Evolutionary conservation across 1,140 invertebrate species (phyloP).

Genomic region (Dolichoris vasculosae): DNA sequence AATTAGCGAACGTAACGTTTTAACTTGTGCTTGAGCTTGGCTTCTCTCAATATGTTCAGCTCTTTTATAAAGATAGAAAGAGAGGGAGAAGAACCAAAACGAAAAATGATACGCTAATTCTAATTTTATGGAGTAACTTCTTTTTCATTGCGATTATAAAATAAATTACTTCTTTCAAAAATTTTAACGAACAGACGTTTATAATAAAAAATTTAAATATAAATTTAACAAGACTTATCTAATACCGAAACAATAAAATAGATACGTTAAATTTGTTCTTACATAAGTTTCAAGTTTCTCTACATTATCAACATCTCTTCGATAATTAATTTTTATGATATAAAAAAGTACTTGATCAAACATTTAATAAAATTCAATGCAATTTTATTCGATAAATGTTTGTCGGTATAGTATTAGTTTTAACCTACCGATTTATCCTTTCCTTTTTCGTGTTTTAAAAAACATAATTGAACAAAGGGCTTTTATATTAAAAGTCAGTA

Average conservation of each 20-base stretch:
- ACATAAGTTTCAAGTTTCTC: too few relatives aligned
- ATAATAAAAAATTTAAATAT: too few relatives aligned
- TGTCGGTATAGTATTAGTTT: neutral
- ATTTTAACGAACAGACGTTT: too few relatives aligned
- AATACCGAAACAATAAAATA: too few relatives aligned
- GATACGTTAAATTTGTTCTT: too few relatives aligned
- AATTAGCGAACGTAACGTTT: neutral
- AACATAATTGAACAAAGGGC: neutral
- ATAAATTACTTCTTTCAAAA: too few relatives aligned
- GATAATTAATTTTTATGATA: too few relatives aligned
- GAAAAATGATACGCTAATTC: neutral
- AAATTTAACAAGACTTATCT: too few relatives aligned
- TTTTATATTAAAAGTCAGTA: neutral
- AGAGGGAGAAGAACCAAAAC: neutral
- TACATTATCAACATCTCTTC: too few relatives aligned
- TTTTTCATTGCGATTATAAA: neutral
- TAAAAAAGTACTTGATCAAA: too few relatives aligned
- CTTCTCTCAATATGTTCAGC: neutral
- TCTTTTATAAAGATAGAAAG: slow-evolving; percentile 1
- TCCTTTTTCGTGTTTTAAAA: neutral
- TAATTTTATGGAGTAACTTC: neutral
- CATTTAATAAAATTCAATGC: neutral
- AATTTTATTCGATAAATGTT: neutral
- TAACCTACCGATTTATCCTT: neutral
- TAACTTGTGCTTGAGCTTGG: neutral